A percentile compares a stretch with the other conserved stretches of the same genome.
phyloP scores from a whole-genome alignment of 2,113 vertebrate genomes.

The Pseudonaja textilis region DNA sequence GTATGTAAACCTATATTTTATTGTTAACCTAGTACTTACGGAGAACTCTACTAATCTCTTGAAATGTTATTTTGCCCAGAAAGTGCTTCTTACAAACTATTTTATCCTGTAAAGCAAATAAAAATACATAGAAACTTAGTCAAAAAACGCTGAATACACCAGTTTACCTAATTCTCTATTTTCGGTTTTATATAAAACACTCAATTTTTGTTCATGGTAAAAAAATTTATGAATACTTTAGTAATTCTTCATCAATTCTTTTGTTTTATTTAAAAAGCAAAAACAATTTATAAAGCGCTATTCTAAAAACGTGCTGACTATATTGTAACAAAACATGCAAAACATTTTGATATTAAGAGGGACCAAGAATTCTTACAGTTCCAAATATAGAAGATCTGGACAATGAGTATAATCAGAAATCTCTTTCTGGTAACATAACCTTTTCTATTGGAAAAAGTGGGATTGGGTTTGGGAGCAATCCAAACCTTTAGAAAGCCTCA shows the following conservation, averaged over 20 bases:
- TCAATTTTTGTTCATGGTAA: not conserved
- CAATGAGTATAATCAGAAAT: not conserved
- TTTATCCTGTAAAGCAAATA: constrained; percentile 2
- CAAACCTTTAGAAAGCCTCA: not conserved
- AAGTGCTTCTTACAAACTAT: not conserved
- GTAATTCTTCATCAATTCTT: not conserved
- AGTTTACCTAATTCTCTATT: constrained; percentile 51
- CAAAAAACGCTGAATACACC: constrained; percentile 25
- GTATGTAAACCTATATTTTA: not conserved
- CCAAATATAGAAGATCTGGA: not conserved
- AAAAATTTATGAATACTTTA: not conserved
- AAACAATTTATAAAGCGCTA: not conserved
- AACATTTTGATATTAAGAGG: constrained; percentile 2
- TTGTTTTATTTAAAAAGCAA: not conserved
- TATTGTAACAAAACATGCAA: not conserved
- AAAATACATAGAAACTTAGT: constrained; percentile 2
- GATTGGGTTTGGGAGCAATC: not conserved
- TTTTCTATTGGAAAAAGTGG: constrained; percentile 12
- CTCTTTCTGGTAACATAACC: not conserved
- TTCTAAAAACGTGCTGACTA: constrained; percentile 8
- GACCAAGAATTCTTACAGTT: not conserved
- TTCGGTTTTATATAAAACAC: constrained; percentile 61
- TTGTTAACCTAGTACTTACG: not conserved
- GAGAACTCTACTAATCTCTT: not conserved
- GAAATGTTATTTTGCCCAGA: constrained; percentile 20